Percentiles rank a stretch among this genome's conserved stretches.
Conservation (phyloP, 2,113 vertebrate species). For the Grantiella picta region DNA sequence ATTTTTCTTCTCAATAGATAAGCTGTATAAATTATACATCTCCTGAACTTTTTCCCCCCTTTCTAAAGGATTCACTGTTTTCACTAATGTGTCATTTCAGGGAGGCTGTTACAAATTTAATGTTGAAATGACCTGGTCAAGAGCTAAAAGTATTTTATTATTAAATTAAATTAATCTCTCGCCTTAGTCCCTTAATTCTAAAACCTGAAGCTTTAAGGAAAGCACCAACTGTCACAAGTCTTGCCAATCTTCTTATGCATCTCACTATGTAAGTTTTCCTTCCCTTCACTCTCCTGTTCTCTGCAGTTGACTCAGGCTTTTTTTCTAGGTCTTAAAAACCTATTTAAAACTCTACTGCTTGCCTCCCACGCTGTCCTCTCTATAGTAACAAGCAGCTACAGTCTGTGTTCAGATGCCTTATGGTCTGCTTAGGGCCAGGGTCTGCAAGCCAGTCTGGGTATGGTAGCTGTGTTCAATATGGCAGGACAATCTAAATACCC, state of each 20-base stretch:
- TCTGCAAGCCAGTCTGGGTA: neutral
- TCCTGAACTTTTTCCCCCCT: neutral
- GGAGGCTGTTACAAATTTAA: neutral
- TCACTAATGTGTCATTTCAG: neutral
- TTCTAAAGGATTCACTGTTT: neutral
- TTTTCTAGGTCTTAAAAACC: conserved; percentile 48
- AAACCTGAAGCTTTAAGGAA: conserved; percentile 11
- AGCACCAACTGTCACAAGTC: conserved; percentile 37
- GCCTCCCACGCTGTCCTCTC: conserved; percentile 48
- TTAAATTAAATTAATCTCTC: neutral
- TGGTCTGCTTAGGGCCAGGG: neutral
- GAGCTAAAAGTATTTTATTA: neutral
- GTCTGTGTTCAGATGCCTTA: neutral
- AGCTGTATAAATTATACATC: neutral
- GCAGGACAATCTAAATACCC: neutral
- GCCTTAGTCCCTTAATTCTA: neutral
- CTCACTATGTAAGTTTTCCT: conserved; percentile 27
- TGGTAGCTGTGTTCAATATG: neutral
- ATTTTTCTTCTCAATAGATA: neutral
- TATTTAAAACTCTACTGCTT: conserved; percentile 53
- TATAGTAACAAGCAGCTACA: conserved; percentile 28
- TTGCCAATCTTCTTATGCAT: conserved; percentile 36
- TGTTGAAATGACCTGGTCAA: neutral
- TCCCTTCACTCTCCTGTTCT: conserved; percentile 27
- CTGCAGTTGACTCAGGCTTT: conserved; percentile 61